Base-by-base conservation (phyloP, 2,888 invertebrate genomes). In the Incurvaria masculella region DNA sequence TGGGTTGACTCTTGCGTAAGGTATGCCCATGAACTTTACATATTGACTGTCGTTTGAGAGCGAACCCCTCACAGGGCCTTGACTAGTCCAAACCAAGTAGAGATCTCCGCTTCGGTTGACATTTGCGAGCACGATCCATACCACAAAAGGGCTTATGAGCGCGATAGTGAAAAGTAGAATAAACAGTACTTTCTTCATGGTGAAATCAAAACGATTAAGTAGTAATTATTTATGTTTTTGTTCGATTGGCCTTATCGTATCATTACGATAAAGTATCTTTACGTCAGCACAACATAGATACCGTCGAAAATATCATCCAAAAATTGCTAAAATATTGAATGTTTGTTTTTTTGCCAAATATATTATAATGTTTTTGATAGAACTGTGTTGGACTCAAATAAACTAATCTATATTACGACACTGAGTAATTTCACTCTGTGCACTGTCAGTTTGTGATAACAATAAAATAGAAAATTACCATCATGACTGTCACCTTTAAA, bases 41-140 rank as follows among this genome's bases (percentile, higher is more conserved):
- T 33, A 33, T 4, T 33, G 11, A 14, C 33, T n/a, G 14, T 33
- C 14, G 14, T 6, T 4, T 4, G 33, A 6, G 8, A 8, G 8
- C 14, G 33, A 33, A 14, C 33, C 33, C 14, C 33, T 33, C 8
- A 33, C 33, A 3, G 14, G 3, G 3, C 33, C 33, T 14, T 33
- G 8, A 3, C 3, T 33, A n/a, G 33, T 33, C 33, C 8, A 3
- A 4, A 33, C 33, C 33, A 33, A 60, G 50, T 68, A 69, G 38
- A 67, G 61, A 42, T 58, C 61, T n/a, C n/a, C 1, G 70, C 70
- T 44, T 68, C 63, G 52, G 63, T 69, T 2, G 57, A 49, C 4
- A 57, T 55, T 14, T 61, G 57, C n/a, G n/a, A n/a, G n/a, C n/a
- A n/a, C n/a, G n/a, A n/a, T n/a, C n/a, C n/a, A n/a, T n/a, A n/a